Conservation (phyloP, 2,888 invertebrate genomes). For the Laspeyria flexula region DNA sequence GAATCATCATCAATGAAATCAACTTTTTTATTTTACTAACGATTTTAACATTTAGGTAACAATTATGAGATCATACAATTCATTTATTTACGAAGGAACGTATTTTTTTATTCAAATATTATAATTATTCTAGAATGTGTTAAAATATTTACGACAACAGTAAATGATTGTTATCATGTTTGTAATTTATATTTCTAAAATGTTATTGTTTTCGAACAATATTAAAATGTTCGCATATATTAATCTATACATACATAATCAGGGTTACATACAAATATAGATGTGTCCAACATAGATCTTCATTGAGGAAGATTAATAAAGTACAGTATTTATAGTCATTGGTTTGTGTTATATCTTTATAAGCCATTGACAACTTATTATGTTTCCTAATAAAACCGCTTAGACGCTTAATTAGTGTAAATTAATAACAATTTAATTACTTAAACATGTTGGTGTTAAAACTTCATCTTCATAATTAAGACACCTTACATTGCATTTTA, state of each 20-base stretch:
- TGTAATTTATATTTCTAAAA: slow-evolving; percentile 6
- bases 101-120: slow-evolving; percentile 9
- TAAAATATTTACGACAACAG: slow-evolving; percentile 9
- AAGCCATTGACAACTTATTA: slow-evolving; percentile 11
- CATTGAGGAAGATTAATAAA: slow-evolving; percentile 36
- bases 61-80: not conserved
- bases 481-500: too few species aligned
- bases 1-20: too few species aligned
- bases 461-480: too few species aligned
- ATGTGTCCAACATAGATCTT: slow-evolving; percentile 3
- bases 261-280: slow-evolving; percentile 8
- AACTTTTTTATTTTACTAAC: too few species aligned
- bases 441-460: too few species aligned
- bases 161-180: slow-evolving; percentile 3
- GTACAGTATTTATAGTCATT: slow-evolving; percentile 23
- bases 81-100: not conserved
- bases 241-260: slow-evolving; percentile 12
- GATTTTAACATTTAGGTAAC: too few species aligned
- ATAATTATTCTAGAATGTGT: slow-evolving; percentile 5
- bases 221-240: slow-evolving; percentile 2
- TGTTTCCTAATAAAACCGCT: slow-evolving; percentile 26
- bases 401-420: slow-evolving; percentile 4
- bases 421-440: too few species aligned
- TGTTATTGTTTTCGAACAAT: slow-evolving; percentile 10
- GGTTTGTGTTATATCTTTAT: slow-evolving; percentile 9